Base-by-base conservation (phyloP, 1,140 invertebrate genomes). In the Hyposmocoma kahamanoa region DNA sequence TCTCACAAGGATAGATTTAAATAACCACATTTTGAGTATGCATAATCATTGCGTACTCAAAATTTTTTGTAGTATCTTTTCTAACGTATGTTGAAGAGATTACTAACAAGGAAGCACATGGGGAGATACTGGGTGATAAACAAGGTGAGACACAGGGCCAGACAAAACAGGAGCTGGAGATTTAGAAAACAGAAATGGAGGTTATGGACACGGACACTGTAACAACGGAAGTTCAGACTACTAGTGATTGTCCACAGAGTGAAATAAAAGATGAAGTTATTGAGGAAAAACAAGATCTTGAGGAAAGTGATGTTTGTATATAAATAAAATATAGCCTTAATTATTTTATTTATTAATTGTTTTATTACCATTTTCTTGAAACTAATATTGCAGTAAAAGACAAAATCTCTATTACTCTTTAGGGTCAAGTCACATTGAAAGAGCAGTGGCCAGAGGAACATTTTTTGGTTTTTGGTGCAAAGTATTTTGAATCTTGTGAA, bases 241-340 rank as follows among this genome's bases (percentile, higher is more conserved):
- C 50, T 36, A 62, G 56, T 41, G 49, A 68, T 72, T 72, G 62
- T 75, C 67, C 72, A 69, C 69, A 71, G 59, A 70, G 39, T 61
- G 56, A 54, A 24, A 28, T 13, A n/a, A 53, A 53, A 34, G 47
- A 41, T n/a, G n/a, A n/a, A n/a, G n/a, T n/a, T n/a, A n/a, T n/a
- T n/a, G n/a, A n/a, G n/a, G 51, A 51, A 13, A 24, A 38, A 41
- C 21, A 43, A 17, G 2, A 48, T 18, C 45, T 45, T 24, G 55
- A 58, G 20, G 28, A 56, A 42, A 43, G 39, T 50, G 59, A 64
- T n/a, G n/a, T n/a, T n/a, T n/a, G n/a, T n/a, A n/a, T n/a, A n/a
- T n/a, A n/a, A n/a, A n/a, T n/a, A n/a, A n/a, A n/a, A n/a, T n/a
- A n/a, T n/a, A n/a, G n/a, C n/a, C n/a, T n/a, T n/a, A n/a, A n/a